Conservation (phyloP, 2,888 invertebrate genomes). For the Acleris emargana region DNA sequence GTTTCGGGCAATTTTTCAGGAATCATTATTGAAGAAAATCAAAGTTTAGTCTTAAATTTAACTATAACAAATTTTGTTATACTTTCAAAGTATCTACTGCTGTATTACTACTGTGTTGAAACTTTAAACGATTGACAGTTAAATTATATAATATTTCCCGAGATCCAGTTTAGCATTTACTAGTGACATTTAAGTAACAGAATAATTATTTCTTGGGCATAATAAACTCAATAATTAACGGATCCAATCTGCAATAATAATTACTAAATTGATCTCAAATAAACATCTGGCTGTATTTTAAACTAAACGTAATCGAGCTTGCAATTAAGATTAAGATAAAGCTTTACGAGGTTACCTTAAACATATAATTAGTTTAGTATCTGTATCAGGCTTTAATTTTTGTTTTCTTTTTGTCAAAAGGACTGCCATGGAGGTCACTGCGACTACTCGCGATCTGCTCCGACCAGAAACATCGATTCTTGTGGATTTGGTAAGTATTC, state of each 20-base stretch:
- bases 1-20: too few relatives aligned
- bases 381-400: background rate
- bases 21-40: too few relatives aligned
- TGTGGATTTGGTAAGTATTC: conserved; percentile 85
- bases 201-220: background rate
- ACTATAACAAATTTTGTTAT: too few relatives aligned
- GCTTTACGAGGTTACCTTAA: conserved; percentile 23
- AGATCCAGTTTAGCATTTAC: background rate
- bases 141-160: too few relatives aligned
- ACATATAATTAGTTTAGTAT: background rate
- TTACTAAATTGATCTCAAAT: conserved; percentile 5
- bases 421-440: conserved; percentile 77
- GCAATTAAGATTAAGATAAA: conserved; percentile 6
- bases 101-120: too few relatives aligned
- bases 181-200: background rate
- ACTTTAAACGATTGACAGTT: too few relatives aligned
- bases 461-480: conserved; percentile 84
- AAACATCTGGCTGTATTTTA: background rate
- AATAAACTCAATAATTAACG: background rate
- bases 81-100: too few relatives aligned
- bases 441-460: conserved; percentile 88
- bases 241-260: conserved; percentile 1
- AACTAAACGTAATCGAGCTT: conserved; percentile 1
- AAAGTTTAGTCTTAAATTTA: too few relatives aligned
- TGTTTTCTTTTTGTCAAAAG: conserved; percentile 54